Conservation (phyloP, 2,113 vertebrate genomes). For the Channa maculata region DNA sequence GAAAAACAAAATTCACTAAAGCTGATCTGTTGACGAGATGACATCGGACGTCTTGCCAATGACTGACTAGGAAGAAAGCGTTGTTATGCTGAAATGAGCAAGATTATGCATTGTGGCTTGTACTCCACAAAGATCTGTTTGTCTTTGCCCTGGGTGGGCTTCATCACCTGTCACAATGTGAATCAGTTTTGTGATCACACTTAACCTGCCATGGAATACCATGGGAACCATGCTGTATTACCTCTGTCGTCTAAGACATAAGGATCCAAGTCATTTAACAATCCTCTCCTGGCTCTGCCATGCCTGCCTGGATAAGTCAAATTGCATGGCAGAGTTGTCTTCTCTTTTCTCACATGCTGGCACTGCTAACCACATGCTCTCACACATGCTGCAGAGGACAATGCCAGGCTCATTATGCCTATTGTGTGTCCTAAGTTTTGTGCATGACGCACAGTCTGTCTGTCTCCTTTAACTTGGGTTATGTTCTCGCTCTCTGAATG, state of each 20-base stretch:
- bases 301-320: conserved; percentile 42
- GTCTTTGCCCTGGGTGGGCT: neutral
- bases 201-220: neutral
- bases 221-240: neutral
- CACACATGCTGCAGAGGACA: conserved; percentile 49
- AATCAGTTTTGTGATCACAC: conserved; percentile 11
- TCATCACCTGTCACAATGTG: conserved; percentile 1
- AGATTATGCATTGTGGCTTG: neutral
- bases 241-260: neutral
- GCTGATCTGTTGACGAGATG: conserved; percentile 23
- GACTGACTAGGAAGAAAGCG: conserved; percentile 44
- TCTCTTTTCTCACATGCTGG: conserved; percentile 37
- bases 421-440: conserved; percentile 42
- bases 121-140: neutral
- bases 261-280: conserved; percentile 32
- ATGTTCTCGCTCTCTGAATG: conserved; percentile 37
- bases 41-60: conserved; percentile 10
- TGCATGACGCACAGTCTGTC: conserved; percentile 37
- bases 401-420: conserved; percentile 54
- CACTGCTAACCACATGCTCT: conserved; percentile 28
- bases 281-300: conserved; percentile 21
- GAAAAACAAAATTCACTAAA: conserved; percentile 8
- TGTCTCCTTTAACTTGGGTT: conserved; percentile 22
- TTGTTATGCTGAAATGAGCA: conserved; percentile 12
- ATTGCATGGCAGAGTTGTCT: conserved; percentile 9